Percentiles rank a stretch among this genome's conserved stretches.
phyloP scores from a whole-genome alignment of 1,140 invertebrate genomes.

The Rhynchophorus ferrugineus region DNA sequence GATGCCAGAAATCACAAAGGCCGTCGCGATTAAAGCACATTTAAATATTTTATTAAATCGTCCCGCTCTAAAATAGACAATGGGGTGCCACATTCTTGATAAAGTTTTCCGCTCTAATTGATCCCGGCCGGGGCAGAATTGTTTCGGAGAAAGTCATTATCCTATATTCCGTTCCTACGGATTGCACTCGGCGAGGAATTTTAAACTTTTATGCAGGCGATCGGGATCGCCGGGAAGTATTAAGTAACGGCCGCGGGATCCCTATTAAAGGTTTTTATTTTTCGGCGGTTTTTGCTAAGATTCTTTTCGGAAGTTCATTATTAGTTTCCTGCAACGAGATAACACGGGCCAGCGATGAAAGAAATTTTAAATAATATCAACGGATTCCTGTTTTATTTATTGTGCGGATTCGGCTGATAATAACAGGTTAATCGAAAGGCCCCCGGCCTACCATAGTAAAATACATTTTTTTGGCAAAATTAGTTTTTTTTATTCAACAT shows the following conservation, averaged over 20 bases:
- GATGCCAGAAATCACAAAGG: background rate
- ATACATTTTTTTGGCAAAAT: no score
- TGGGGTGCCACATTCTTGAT: conserved; percentile 24
- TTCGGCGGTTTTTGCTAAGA: conserved; percentile 14
- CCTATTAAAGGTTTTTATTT: conserved; percentile 21
- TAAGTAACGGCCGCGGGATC: conserved; percentile 21
- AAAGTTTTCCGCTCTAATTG: conserved; percentile 23
- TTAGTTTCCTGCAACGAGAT: conserved; percentile 8
- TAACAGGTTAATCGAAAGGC: no score
- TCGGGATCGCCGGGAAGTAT: conserved; percentile 19
- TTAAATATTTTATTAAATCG: conserved; percentile 24
- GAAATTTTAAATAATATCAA: no score
- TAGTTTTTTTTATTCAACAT: no score
- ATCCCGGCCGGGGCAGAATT: conserved; percentile 21
- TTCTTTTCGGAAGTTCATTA: conserved; percentile 6
- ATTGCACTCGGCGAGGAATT: conserved; percentile 20
- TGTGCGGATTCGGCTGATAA: no score
- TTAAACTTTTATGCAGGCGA: conserved; percentile 19
- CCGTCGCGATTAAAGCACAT: conserved; percentile 8
- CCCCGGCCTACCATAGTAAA: no score
- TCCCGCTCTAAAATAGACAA: conserved; percentile 18
- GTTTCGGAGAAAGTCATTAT: conserved; percentile 24
- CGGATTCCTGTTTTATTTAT: no score
- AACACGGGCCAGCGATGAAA: background rate
- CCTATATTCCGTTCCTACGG: conserved; percentile 21